Evolutionary conservation across 1,140 invertebrate genomes (phyloP).

Genomic region (Zophobas morio): DNA sequence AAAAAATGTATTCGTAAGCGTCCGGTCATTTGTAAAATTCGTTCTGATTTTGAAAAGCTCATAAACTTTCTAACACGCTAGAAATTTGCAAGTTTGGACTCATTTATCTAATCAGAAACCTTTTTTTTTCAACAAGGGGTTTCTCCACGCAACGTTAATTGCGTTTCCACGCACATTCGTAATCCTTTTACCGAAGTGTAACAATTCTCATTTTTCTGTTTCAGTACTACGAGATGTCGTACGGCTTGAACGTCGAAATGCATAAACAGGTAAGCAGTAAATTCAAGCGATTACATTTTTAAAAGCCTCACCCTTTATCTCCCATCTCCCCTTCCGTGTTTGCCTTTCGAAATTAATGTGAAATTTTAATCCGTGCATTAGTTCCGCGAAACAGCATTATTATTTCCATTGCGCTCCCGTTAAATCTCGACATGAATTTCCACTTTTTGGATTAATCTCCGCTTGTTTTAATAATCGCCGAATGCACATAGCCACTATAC

Average conservation of each 20-base stretch:
- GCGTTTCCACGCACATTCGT: too few species aligned
- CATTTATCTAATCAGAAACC: too few species aligned
- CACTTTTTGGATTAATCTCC: slow-evolving; percentile 45
- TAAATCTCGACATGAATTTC: slow-evolving; percentile 45
- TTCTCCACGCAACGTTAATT: too few species aligned
- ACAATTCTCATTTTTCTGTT: slow-evolving; percentile 70
- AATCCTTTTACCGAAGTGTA: not conserved
- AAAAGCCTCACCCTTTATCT: not conserved
- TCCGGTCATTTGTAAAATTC: too few species aligned
- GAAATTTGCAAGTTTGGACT: too few species aligned
- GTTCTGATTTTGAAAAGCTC: too few species aligned
- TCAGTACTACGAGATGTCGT: slow-evolving; percentile 99
- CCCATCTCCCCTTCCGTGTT: not conserved
- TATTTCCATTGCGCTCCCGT: slow-evolving; percentile 25
- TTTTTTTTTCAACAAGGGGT: too few species aligned
- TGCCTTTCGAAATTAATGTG: slow-evolving; percentile 31
- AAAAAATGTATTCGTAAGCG: too few species aligned
- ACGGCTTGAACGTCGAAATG: slow-evolving; percentile 99
- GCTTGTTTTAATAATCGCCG: slow-evolving; percentile 43
- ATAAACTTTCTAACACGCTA: too few species aligned
- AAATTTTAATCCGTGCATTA: slow-evolving; percentile 45
- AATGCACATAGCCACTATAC: slow-evolving; percentile 28
- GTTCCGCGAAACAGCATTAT: slow-evolving; percentile 37
- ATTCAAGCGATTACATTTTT: slow-evolving; percentile 1
- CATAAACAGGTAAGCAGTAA: slow-evolving; percentile 94